Evolutionary conservation across 2,797 vertebrate genomes (phyloP), one percentile per base, ranked within the genome.

Genomic region (Hippopotamyrus pictus): DNA sequence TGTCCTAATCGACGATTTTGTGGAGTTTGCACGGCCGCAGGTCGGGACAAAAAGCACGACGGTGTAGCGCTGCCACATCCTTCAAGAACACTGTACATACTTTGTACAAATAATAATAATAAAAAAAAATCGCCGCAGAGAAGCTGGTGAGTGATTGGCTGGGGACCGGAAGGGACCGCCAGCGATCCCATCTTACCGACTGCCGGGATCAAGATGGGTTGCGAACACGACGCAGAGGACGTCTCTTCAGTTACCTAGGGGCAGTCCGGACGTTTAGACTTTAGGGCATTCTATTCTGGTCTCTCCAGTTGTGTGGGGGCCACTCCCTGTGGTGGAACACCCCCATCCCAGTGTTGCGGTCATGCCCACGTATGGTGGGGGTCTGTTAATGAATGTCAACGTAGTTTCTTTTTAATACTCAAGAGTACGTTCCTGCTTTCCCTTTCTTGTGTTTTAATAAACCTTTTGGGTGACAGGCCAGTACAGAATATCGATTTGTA

Each of bases 1-100:
- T 2, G 98, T 99, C 92, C 98, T 99, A 92, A 99, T 98, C 95
- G 99, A 99, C 90, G 98, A 99, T 93, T 99, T 99, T 95, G 98
- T 99, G 95, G 98, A 99, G 93, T 99, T 97, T 2, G 98, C 98
- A 89, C 96, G 98, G 94, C 98, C 99, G 19, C 86, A 89, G 69
- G 86, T 89, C 2, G 89, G 89, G 62, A 87, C 89, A 37, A 89
- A 54, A 65, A 89, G 89, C 44, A 87, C 89, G 11, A 87, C 84
- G 6, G 89, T 89, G 25, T 89, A 62, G 51, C 9, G 5, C 48
- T 12, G 29, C 19, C 14, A 9, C 37, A n/a, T 48, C 86, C 57
- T 25, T 48, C 48, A 37, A 37, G 89, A 51, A 53, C 54, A 76
- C 19, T 65, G 88, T 51, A 50, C 57, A 69, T 65, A 76, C 12